Conservation (phyloP, 2,797 vertebrate genomes). For the Gadopsis bispinosus region DNA sequence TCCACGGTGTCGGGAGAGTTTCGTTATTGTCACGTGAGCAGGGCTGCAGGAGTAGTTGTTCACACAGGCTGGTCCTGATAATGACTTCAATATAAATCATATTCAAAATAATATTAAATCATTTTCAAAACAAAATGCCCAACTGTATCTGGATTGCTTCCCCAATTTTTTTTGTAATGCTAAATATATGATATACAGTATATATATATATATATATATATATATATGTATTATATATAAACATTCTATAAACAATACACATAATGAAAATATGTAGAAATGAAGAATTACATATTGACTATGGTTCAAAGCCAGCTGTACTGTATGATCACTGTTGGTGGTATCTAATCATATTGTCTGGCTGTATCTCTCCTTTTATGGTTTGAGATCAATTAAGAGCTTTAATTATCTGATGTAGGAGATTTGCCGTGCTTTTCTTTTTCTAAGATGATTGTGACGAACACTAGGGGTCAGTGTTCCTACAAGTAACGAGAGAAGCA, state of each 20-base stretch:
- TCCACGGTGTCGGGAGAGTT: not conserved
- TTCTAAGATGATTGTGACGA: not conserved
- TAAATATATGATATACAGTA: no score
- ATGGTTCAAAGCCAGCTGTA: not conserved
- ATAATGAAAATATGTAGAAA: no score
- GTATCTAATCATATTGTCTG: not conserved
- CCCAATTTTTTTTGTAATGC: no score
- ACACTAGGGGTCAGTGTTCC: slow-evolving; percentile 79
- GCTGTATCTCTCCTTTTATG: not conserved
- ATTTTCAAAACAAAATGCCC: no score
- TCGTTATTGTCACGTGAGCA: slow-evolving; percentile 44
- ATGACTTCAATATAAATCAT: no score
- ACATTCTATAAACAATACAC: not conserved
- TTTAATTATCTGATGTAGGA: not conserved
- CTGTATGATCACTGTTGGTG: not conserved
- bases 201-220: no score
- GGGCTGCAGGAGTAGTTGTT: no score
- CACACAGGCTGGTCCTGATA: no score
- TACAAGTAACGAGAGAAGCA: slow-evolving; percentile 24
- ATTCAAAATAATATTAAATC: no score
- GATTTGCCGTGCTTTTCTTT: not conserved
- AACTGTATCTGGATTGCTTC: no score
- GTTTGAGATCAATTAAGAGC: not conserved
- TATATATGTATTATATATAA: not conserved
- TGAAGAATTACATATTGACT: not conserved